Conservation (phyloP, 2,113 vertebrate genomes). For the Macquaria australasica region DNA sequence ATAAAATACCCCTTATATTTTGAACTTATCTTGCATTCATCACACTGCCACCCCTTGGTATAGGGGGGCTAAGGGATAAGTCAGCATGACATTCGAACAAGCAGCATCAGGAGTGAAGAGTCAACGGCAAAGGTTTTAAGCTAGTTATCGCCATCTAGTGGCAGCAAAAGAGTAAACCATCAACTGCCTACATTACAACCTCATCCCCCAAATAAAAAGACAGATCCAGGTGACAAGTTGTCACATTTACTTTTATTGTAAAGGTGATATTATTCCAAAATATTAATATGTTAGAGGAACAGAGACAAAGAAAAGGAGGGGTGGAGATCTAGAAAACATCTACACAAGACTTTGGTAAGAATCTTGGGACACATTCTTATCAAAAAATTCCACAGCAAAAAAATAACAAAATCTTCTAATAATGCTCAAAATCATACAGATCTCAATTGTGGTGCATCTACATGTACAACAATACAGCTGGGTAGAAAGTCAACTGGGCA, state of each 20-base stretch:
- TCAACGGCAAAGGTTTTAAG: not conserved
- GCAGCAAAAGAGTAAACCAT: constrained; percentile 20
- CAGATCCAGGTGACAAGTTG: constrained; percentile 69
- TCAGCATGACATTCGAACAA: not conserved
- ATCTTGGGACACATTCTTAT: constrained; percentile 86
- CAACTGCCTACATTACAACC: not conserved
- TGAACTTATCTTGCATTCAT: not conserved
- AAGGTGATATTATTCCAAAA: constrained; percentile 95
- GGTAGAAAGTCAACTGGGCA: constrained; percentile 77
- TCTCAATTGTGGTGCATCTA: constrained; percentile 79
- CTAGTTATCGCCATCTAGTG: constrained; percentile 73
- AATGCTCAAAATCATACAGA: constrained; percentile 75
- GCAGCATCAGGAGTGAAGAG: not conserved
- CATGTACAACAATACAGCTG: constrained; percentile 74
- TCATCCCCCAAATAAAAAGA: constrained; percentile 37
- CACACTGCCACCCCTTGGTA: constrained; percentile 44
- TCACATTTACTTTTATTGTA: constrained; percentile 90
- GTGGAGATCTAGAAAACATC: constrained; percentile 90
- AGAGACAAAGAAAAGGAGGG: constrained; percentile 72
- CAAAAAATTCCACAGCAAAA: constrained; percentile 84
- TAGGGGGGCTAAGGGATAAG: not conserved
- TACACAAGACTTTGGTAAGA: constrained; percentile 94
- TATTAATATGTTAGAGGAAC: constrained; percentile 84
- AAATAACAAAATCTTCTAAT: constrained; percentile 73
- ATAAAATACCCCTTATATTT: constrained; percentile 6